Percentiles rank a stretch among this genome's conserved stretches.
Evolutionary conservation across 2,888 invertebrate species (phyloP).

Genomic region (Coenonympha arcania): DNA sequence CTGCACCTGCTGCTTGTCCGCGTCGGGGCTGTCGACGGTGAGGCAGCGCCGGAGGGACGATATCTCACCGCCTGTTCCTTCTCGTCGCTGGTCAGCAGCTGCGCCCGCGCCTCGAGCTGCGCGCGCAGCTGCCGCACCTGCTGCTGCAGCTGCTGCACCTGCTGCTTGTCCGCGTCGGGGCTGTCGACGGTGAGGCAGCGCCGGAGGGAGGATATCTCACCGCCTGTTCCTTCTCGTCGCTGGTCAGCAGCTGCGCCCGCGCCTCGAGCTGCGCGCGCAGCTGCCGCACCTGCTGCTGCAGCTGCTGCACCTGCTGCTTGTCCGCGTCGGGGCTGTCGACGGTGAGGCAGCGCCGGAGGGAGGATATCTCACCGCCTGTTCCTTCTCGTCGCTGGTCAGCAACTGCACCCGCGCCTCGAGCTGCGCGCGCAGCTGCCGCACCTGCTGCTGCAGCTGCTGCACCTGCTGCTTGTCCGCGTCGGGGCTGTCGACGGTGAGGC

Average conservation of each 20-base stretch:
- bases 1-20: slow-evolving; percentile 41
- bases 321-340: slow-evolving; percentile 39
- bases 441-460: slow-evolving; percentile 44
- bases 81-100: slow-evolving; percentile 42
- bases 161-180: slow-evolving; percentile 38
- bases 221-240: slow-evolving; percentile 32
- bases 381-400: slow-evolving; percentile 30
- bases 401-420: slow-evolving; percentile 51
- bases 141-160: slow-evolving; percentile 40
- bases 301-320: slow-evolving; percentile 40
- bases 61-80: slow-evolving; percentile 44
- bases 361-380: slow-evolving; percentile 24
- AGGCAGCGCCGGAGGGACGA: slow-evolving; percentile 33
- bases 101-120: slow-evolving; percentile 51
- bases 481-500: slow-evolving; percentile 33
- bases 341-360: slow-evolving; percentile 33
- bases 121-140: slow-evolving; percentile 57
- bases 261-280: slow-evolving; percentile 63
- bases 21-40: slow-evolving; percentile 34
- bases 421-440: slow-evolving; percentile 55
- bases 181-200: too few species aligned
- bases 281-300: slow-evolving; percentile 49
- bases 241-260: slow-evolving; percentile 30
- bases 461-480: slow-evolving; percentile 42
- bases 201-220: too few species aligned